phyloP scores from a whole-genome alignment of 2,113 vertebrate genomes.

The Oxyruncus cristatus region DNA sequence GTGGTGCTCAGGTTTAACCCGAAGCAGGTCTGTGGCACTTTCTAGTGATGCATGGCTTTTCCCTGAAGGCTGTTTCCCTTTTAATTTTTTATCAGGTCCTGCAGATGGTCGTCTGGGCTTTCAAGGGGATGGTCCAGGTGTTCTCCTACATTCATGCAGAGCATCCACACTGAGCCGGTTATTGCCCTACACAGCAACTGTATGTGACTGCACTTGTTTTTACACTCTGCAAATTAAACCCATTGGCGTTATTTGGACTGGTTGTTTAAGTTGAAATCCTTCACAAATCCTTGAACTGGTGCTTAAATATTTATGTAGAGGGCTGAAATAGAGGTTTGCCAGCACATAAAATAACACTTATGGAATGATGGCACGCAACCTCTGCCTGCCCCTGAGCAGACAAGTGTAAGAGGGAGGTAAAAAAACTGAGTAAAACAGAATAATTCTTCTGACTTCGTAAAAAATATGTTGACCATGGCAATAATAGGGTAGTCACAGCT shows the following conservation, averaged over 20 bases:
- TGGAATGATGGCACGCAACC: fast-evolving
- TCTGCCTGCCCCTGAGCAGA: background rate
- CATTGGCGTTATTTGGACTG: background rate
- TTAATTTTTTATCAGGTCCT: background rate
- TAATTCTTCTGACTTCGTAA: background rate
- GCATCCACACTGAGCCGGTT: background rate
- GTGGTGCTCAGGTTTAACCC: background rate
- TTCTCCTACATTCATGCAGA: background rate
- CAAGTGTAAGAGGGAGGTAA: background rate
- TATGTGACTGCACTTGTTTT: background rate
- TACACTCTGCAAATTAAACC: background rate
- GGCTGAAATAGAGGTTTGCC: background rate
- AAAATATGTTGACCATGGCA: background rate
- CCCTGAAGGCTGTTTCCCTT: background rate
- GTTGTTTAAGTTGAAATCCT: background rate
- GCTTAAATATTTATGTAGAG: background rate
- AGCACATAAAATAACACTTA: background rate
- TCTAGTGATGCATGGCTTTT: background rate
- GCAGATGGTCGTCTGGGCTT: background rate
- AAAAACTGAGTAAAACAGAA: background rate
- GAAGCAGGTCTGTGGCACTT: background rate
- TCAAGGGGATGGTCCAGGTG: background rate
- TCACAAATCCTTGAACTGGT: background rate
- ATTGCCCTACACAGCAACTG: background rate
- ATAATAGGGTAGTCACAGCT: fast-evolving